A percentile compares a stretch with the other conserved stretches of the same genome.
Evolutionary conservation across 1,140 invertebrate species (phyloP).

Genomic region (Listronotus oregonensis): DNA sequence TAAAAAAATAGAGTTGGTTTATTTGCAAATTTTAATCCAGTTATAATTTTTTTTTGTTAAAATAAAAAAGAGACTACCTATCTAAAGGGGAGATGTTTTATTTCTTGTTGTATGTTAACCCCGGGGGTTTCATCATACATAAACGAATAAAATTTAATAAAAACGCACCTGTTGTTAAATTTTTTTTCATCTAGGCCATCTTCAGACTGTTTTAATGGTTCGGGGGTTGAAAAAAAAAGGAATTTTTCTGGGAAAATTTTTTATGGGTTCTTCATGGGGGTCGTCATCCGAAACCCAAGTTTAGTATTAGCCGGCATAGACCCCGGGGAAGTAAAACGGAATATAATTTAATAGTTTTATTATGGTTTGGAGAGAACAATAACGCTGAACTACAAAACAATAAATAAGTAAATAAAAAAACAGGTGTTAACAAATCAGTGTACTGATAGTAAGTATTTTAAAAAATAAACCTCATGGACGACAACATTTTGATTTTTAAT

Average conservation of each 20-base stretch:
- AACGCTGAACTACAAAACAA: too few relatives aligned
- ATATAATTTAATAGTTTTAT: too few relatives aligned
- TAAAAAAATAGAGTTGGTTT: too few relatives aligned
- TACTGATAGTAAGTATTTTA: slow-evolving; percentile 9
- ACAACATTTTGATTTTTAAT: neutral
- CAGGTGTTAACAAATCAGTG: slow-evolving; percentile 8
- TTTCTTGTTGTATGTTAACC: too few relatives aligned
- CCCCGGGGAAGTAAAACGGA: slow-evolving; percentile 17
- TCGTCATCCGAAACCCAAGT: slow-evolving; percentile 86
- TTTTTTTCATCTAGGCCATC: slow-evolving; percentile 64
- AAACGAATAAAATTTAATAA: too few relatives aligned
- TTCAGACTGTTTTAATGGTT: slow-evolving; percentile 51
- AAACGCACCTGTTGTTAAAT: slow-evolving; percentile 65
- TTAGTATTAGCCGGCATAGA: slow-evolving; percentile 80
- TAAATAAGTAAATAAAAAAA: slow-evolving; percentile 4
- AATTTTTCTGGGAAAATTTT: slow-evolving; percentile 50
- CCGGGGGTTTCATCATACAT: too few relatives aligned
- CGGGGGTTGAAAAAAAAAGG: slow-evolving; percentile 49
- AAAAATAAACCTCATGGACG: slow-evolving; percentile 1
- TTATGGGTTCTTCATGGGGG: slow-evolving; percentile 81
- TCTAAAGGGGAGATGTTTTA: too few relatives aligned
- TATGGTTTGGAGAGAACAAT: too few relatives aligned
- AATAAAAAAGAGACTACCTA: too few relatives aligned
- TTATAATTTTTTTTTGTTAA: too few relatives aligned
- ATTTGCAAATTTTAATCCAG: too few relatives aligned